phyloP scores from a whole-genome alignment of 2,113 vertebrate genomes.

The Pedionomus torquatus region DNA sequence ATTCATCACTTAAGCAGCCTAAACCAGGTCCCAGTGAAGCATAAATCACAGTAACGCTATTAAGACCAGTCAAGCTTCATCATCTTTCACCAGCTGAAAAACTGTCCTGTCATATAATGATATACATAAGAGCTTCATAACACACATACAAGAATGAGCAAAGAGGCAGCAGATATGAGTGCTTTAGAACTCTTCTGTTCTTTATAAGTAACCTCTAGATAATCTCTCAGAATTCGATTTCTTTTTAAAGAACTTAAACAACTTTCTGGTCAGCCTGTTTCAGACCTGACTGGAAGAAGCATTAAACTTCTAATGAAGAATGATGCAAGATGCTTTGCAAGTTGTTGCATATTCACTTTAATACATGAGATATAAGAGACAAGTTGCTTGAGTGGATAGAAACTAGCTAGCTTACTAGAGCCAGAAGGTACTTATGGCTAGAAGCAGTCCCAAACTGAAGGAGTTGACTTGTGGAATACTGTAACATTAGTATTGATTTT shows the following conservation, averaged over 20 bases:
- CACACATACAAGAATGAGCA: background rate
- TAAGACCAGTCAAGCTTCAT: background rate
- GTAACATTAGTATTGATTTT: constrained; percentile 60
- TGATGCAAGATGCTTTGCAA: background rate
- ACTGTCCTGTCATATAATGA: background rate
- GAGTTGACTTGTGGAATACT: constrained; percentile 4
- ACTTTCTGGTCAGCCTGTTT: background rate
- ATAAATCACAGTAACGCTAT: background rate
- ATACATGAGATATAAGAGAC: background rate
- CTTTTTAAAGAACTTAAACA: background rate
- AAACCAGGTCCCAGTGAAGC: background rate
- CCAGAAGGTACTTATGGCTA: background rate
- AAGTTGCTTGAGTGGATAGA: constrained; percentile 16
- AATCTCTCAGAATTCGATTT: background rate
- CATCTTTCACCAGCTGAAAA: background rate
- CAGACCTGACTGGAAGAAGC: background rate
- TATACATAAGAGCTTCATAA: background rate
- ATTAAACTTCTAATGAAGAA: background rate
- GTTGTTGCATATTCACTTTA: background rate
- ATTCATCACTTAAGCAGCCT: background rate
- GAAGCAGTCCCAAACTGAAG: background rate
- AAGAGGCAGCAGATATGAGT: background rate
- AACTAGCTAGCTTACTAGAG: background rate
- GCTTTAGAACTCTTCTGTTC: background rate
- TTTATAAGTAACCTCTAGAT: background rate